Evolutionary conservation across 2,888 invertebrate species (phyloP).

Genomic region (Calliopum simillimum): DNA sequence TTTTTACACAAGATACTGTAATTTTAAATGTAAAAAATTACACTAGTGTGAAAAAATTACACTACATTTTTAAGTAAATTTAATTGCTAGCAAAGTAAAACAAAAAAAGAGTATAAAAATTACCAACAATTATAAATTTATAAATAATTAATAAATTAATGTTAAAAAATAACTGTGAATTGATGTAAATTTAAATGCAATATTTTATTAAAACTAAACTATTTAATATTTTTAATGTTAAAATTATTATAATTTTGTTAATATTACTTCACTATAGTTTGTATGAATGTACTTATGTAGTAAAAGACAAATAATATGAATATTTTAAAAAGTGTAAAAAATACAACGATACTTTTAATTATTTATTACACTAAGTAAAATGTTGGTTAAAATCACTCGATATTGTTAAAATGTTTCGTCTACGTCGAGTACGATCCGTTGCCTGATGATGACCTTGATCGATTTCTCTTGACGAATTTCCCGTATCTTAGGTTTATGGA

Average conservation of each 20-base stretch:
- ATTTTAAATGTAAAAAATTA: background rate
- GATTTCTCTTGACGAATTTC: no score
- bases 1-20: background rate
- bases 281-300: no score
- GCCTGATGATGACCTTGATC: no score
- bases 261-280: slow-evolving; percentile 46
- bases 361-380: no score
- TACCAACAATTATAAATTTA: slow-evolving; percentile 32
- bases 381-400: background rate
- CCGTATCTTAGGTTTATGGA: no score
- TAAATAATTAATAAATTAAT: slow-evolving; percentile 13
- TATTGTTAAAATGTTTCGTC: no score
- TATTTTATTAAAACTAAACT: slow-evolving; percentile 44
- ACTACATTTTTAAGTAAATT: slow-evolving; percentile 7
- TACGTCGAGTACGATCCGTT: no score
- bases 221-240: slow-evolving; percentile 20
- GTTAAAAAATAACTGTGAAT: slow-evolving; percentile 41
- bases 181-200: slow-evolving; percentile 54
- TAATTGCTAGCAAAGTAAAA: slow-evolving; percentile 12
- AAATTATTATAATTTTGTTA: slow-evolving; percentile 27
- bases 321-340: slow-evolving; percentile 9
- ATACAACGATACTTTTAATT: slow-evolving; percentile 28
- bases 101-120: background rate
- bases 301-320: slow-evolving; percentile 5
- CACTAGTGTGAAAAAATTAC: slow-evolving; percentile 25